These are phyloP conservation scores for Onychorhynchus coronatus DNA, from an alignment of 2,113 vertebrate genomes.

Conservation along the genomic window DNA sequence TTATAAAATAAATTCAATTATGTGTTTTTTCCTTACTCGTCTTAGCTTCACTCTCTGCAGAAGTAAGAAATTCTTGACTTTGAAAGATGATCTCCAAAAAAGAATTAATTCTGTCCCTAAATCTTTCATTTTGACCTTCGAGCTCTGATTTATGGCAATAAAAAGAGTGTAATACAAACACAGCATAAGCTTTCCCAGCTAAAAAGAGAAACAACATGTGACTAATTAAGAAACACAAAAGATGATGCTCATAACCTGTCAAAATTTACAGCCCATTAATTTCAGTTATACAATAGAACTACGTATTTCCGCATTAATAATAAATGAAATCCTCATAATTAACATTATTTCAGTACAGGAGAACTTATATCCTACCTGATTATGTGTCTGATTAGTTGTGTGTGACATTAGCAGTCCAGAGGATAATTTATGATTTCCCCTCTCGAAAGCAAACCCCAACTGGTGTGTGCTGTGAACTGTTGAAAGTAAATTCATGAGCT, in stretches of 20 bases:
- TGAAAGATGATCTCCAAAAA: background rate
- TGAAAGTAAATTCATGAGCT: conserved; percentile 4
- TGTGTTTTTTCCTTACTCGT: background rate
- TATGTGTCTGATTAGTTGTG: conserved; percentile 8
- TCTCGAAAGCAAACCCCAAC: background rate
- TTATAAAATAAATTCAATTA: background rate
- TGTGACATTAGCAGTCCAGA: background rate
- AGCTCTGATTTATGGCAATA: background rate
- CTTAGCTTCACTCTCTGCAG: background rate
- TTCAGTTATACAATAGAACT: background rate
- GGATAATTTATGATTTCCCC: background rate
- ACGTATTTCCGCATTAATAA: conserved; percentile 16
- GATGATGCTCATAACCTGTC: conserved; percentile 27
- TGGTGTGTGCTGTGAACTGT: background rate
- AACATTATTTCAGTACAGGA: conserved; percentile 21
- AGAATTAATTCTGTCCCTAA: background rate
- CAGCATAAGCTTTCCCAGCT: background rate
- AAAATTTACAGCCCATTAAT: conserved; percentile 57
- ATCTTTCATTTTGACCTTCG: background rate
- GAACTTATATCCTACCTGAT: background rate
- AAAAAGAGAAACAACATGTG: background rate
- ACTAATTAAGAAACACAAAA: conserved; percentile 49
- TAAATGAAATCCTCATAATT: conserved; percentile 45
- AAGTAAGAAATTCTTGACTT: background rate
- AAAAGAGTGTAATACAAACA: background rate